Base-by-base conservation (phyloP, 37 sponge, comb jelly and placozoan species). In the Petrosia ficiformis region DNA sequence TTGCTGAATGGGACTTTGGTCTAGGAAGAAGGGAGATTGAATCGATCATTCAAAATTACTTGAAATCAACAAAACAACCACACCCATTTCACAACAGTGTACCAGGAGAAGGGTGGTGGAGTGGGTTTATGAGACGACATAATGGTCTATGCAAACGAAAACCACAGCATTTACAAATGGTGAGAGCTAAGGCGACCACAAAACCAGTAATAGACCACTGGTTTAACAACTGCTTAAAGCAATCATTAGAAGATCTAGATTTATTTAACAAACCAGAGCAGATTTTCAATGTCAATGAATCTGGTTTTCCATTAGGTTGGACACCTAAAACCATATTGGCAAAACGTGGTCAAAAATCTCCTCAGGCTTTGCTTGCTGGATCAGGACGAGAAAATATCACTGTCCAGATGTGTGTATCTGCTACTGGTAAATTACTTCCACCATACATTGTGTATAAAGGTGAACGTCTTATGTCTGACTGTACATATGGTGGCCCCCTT, bases 401-500 rank as follows among this genome's bases (percentile, higher is more conserved):
- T 67, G 70, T 76, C 0, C 67, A 69, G 59, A 58, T 70, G 22
- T 82, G 76, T 66, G 44, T 80, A 2, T 82, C 76, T 10, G 83
- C 77, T 22, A 31, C 68, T 64, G 77, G 77, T 24, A 67, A 82
- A 80, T 21, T 59, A 42, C 67, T 82, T 19, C 68, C 77, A 48
- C 84, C 67, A 29, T 82, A 69, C 65, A 35, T 82, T 2, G 70
- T 76, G 26, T 82, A 82, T 39, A 82, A 80, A 28, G 76, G 71
- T 6, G 57, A 44, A 26, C 56, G 44, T 21, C 32, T 82, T n/a
- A 41, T 42, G 24, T 26, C 68, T n/a, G 39, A 43, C 43, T 65
- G 68, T 65, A 75, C 69, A 22, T 22, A 28, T 38, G 75, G 74
- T 81, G 84, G 76, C 76, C 84, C n/a, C 32, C 69, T 52, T 1